phyloP scores from a whole-genome alignment of 2,113 vertebrate species.

The Seriola aureovittata region DNA sequence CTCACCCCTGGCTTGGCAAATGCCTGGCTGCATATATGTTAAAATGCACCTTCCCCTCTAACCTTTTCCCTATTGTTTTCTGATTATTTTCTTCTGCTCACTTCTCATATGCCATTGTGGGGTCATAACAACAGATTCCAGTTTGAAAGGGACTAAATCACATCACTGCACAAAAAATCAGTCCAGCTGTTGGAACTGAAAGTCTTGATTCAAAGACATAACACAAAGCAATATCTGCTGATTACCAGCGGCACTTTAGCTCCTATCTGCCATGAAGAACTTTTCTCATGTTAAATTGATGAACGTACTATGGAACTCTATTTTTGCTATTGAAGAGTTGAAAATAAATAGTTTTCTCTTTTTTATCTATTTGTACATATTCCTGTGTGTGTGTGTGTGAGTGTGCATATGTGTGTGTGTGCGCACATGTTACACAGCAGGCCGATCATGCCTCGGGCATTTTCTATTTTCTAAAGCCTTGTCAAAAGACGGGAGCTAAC shows the following conservation, averaged over 20 bases:
- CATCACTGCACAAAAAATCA: slow-evolving; percentile 16
- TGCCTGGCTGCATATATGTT: slow-evolving; percentile 13
- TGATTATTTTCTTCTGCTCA: slow-evolving; percentile 4
- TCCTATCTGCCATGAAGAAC: neutral
- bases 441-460: slow-evolving; percentile 33
- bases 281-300: slow-evolving; percentile 13
- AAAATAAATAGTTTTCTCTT: slow-evolving; percentile 26
- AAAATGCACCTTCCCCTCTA: neutral
- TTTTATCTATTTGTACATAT: slow-evolving; percentile 15
- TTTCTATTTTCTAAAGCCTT: slow-evolving; percentile 32
- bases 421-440: slow-evolving; percentile 33
- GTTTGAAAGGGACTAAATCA: slow-evolving; percentile 62
- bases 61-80: neutral
- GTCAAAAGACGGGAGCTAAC: slow-evolving; percentile 39
- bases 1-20: slow-evolving; percentile 9
- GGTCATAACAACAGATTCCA: slow-evolving; percentile 87
- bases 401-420: neutral
- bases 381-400: neutral
- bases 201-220: neutral
- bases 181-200: slow-evolving; percentile 54
- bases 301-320: neutral
- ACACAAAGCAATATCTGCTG: slow-evolving; percentile 14
- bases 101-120: slow-evolving; percentile 83
- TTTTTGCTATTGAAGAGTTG: slow-evolving; percentile 11
- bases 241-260: neutral